Evolutionary conservation across 2,888 invertebrate species (phyloP), one percentile per base, ranked within the genome.

Genomic region (Ptilodon capucinus): DNA sequence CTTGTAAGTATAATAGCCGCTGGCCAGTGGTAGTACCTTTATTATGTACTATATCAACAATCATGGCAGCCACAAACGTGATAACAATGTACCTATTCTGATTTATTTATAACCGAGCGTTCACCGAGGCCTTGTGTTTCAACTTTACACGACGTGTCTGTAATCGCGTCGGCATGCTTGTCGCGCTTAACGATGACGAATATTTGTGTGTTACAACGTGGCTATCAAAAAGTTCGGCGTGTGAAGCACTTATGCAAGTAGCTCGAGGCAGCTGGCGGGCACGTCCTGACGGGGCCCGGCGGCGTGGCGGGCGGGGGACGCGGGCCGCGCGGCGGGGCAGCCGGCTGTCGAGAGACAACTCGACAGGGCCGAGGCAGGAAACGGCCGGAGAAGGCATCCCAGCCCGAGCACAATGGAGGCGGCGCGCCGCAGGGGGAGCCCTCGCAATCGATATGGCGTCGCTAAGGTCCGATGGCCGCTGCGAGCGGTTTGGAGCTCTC

Each of bases 361-460:
- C 78, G 78, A 81, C 82, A 76, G 73, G 79, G 79, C 75, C 78
- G 79, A 70, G 83, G 80, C 87, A 87, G 89, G 89, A 87, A 88
- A 80, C 87, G 85, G 72, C 77, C 85, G 79, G 86, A 86, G 88
- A 85, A 86, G 87, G 87, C 86, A 88, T 88, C 89, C 85, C 86
- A 83, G 76, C 74, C 79, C 74, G 86, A 86, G 86, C 79, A 89
- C 87, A 87, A 88, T 86, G 87, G 84, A 80, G 83, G 83, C 84
- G 79, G 79, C 86, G 89, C 87, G 87, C 86, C 86, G 86, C 89
- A 89, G 87, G 90, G 90, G 90, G 89, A 89, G 87, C 87, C 89
- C 86, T 89, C 87, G 89, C 90, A 91, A 91, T 91, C 91, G 91
- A 91, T 91, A 90, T 91, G 84, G 84, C 90, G 89, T 84, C 89